Percentiles rank a stretch among this genome's conserved stretches.
phyloP scores from a whole-genome alignment of 2,797 vertebrate species.

The Calcarius lapponicus region DNA sequence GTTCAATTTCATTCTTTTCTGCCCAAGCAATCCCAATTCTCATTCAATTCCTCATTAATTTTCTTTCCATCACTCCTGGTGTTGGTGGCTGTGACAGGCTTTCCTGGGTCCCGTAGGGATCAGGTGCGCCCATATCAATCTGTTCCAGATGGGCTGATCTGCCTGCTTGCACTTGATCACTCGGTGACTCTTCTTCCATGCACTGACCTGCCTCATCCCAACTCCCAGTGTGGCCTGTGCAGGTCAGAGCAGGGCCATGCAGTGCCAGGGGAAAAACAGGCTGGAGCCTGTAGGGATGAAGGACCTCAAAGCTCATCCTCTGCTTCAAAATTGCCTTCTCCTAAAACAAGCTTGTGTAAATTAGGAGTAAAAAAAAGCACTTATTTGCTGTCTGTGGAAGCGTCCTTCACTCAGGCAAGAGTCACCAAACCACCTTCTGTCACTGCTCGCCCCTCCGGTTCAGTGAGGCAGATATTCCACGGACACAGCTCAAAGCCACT shows the following conservation, averaged over 20 bases:
- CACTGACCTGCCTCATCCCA: not conserved
- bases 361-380: not conserved
- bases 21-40: not conserved
- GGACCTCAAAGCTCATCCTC: not conserved
- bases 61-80: not conserved
- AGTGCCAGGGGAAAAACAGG: not conserved
- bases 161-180: not conserved
- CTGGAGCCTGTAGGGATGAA: not conserved
- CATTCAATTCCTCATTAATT: not conserved
- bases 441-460: not conserved
- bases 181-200: not conserved
- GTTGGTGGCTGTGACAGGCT: not conserved
- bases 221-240: rapidly evolving
- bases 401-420: not conserved
- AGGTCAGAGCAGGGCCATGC: not conserved
- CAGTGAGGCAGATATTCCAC: not conserved
- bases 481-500: not conserved
- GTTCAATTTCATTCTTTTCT: not conserved
- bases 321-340: not conserved
- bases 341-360: not conserved
- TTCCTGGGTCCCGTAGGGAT: not conserved
- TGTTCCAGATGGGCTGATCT: not conserved
- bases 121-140: not conserved
- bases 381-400: not conserved
- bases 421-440: not conserved